Evolutionary conservation across 2,113 vertebrate species (phyloP).

Genomic region (Nesoenas mayeri): DNA sequence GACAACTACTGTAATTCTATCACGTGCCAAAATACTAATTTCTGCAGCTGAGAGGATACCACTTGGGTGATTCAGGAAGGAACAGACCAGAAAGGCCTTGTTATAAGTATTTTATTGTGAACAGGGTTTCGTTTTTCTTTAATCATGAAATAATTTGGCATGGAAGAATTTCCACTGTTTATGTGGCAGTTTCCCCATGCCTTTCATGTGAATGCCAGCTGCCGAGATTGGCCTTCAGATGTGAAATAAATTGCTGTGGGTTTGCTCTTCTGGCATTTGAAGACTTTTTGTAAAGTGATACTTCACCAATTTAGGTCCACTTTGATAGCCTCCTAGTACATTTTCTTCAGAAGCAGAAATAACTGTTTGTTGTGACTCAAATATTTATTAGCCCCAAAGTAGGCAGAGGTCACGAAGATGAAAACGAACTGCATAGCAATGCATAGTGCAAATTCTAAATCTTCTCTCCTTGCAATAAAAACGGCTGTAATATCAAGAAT

Average conservation of each 20-base stretch:
- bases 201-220: constrained; percentile 31
- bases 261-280: constrained; percentile 43
- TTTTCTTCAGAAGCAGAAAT: constrained; percentile 5
- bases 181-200: constrained; percentile 8
- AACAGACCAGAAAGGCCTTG: constrained; percentile 49
- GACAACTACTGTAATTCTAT: constrained; percentile 46
- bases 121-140: constrained; percentile 1
- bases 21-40: constrained; percentile 70
- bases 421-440: background rate
- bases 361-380: background rate
- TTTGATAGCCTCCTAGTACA: background rate
- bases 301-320: background rate
- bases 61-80: constrained; percentile 40
- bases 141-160: constrained; percentile 15
- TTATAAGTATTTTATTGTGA: constrained; percentile 57
- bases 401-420: background rate
- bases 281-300: constrained; percentile 11
- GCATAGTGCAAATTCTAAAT: background rate
- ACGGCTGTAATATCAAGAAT: background rate
- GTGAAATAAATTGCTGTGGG: constrained; percentile 20
- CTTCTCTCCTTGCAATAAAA: background rate
- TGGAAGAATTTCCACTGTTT: constrained; percentile 25
- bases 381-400: background rate
- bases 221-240: background rate
- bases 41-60: constrained; percentile 52